Evolutionary conservation across 2,113 vertebrate species (phyloP), one percentile per base, ranked within the genome.

Genomic region (Cololabis saira): DNA sequence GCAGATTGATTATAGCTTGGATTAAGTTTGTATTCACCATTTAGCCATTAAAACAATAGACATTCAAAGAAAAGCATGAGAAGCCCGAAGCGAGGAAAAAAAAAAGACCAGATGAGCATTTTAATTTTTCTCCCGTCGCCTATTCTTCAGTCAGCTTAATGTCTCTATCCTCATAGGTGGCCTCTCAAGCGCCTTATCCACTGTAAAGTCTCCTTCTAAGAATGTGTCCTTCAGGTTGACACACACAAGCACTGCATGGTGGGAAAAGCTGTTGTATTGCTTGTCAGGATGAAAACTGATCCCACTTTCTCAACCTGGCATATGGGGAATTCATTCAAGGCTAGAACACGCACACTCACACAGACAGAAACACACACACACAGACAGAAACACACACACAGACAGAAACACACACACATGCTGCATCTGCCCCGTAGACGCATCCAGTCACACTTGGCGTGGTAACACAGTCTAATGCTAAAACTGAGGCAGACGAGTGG

Each of bases 191-290:
- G 33, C 45, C 62, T 15, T 18, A 30, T 49, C 21, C 22, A 19
- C 37, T 21, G 1, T 41, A 24, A 41, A 42, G 54, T 63, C 33
- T 55, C 45, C 48, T 72, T 54, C 19, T 52, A 43, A 64, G 40
- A 54, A 57, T 54, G 45, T 54, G 73, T 76, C 49, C 76, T 76
- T 83, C 72, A 76, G 52, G 24, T 10, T 55, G 4, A 47, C 53
- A 48, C 51, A 17, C 52, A 47, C 60, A 42, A 24, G 37, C 22
- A 57, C 52, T 53, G 58, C 55, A 61, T 61, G 58, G 19, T 42
- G 21, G 61, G 37, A 51, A 44, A 52, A 53, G 51, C 61, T 64
- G 61, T 40, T 43, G 50, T 53, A 30, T 64, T 64, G 61, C 50
- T 22, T 64, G 49, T 64, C 50, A 64, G 50, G 22, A 44, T 54